phyloP scores from a whole-genome alignment of 2,113 vertebrate species.

The Rhinichthys klamathensis region DNA sequence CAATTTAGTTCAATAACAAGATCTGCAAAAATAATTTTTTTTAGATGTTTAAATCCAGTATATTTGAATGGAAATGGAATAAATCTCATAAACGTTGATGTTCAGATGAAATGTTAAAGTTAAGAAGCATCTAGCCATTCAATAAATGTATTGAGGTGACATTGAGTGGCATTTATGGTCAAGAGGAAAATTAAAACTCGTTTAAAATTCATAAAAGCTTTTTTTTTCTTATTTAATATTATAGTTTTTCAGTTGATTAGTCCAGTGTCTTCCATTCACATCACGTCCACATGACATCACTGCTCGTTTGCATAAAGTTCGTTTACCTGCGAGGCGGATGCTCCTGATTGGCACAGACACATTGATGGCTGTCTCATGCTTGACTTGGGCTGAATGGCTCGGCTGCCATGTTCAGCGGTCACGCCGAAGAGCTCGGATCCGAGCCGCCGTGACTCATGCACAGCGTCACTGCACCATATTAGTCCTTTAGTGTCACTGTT shows the following conservation, averaged over 20 bases:
- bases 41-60: neutral
- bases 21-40: neutral
- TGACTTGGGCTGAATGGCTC: neutral
- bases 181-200: neutral
- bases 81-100: neutral
- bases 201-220: neutral
- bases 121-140: neutral
- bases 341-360: neutral
- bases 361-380: neutral
- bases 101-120: neutral
- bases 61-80: neutral
- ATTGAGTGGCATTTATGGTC: too few species aligned
- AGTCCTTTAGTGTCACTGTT: neutral
- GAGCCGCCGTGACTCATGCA: neutral
- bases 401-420: neutral
- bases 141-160: too few species aligned
- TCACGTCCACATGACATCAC: neutral
- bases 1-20: neutral
- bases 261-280: neutral
- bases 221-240: neutral
- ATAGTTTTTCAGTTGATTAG: neutral
- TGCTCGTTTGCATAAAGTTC: neutral
- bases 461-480: neutral
- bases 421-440: conserved; percentile 1
- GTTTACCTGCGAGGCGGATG: neutral